Evolutionary conservation across 2,113 vertebrate species (phyloP), one percentile per base, ranked within the genome.

Genomic region (Hyla sarda): DNA sequence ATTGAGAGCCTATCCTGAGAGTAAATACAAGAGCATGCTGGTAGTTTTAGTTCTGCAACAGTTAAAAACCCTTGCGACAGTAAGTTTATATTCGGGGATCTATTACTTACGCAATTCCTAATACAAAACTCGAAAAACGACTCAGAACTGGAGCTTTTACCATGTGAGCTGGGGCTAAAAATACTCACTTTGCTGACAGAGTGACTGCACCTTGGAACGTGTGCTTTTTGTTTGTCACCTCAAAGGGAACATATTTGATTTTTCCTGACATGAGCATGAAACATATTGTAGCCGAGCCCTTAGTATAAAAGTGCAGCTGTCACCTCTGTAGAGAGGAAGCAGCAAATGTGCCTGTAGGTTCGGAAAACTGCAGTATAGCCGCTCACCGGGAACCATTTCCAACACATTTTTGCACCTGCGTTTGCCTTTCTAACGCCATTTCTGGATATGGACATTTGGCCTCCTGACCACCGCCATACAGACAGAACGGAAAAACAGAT

Each of bases 221-320:
- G 32, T 41, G 21, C 67, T 71, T 37, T 41, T 37, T 37, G 28
- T 17, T 11, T 37, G 67, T 71, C 67, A 71, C 67, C 67, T 71
- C 23, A 71, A 23, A 71, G 32, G n/a, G 67, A 71, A 71, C 67
- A 71, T 11, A 37, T 41, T 71, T 41, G 32, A 71, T 71, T 71
- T 71, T 37, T 8, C 32, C 32, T 37, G 32, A 71, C 67, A 37
- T 16, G 67, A 37, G 17, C 67, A 71, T 9, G 34, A 71, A 71
- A 11, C 32, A 23, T n/a, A 34, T 28, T 34, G 67, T 41, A 37
- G 7, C 17, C 0, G 67, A 13, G 17, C 65, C 67, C 5, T 19
- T 37, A 41, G 17, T 32, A 23, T 21, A 41, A 69, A 19, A 69
- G 65, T 69, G 65, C 30, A 69, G 25, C 65, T 69, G 65, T 69